Percentiles rank a stretch among this genome's conserved stretches.
These are phyloP conservation scores for Manduca sexta DNA, from an alignment of 1,140 invertebrate species.

Conservation along the genomic window DNA sequence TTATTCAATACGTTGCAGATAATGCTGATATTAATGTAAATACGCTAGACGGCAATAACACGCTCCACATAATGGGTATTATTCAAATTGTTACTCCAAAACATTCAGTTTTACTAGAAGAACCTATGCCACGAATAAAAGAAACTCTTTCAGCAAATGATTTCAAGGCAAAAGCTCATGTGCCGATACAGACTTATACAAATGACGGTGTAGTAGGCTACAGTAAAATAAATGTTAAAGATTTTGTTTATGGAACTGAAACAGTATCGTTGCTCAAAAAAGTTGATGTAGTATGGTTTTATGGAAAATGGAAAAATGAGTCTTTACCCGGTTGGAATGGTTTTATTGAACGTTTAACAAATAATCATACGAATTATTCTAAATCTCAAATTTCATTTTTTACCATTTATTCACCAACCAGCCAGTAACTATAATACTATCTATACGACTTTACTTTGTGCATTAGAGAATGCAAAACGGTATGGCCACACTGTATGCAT, in stretches of 20 bases:
- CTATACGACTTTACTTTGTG: conserved; percentile 36
- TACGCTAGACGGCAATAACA: conserved; percentile 51
- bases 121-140: conserved; percentile 19
- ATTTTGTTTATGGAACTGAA: conserved; percentile 16
- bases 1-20: conserved; percentile 52
- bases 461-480: conserved; percentile 22
- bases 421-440: conserved; percentile 29
- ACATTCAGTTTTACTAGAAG: conserved; percentile 23
- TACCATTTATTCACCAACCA: conserved; percentile 47
- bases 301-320: conserved; percentile 27
- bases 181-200: conserved; percentile 29
- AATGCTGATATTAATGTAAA: conserved; percentile 57
- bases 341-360: conserved; percentile 15
- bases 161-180: conserved; percentile 28
- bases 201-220: conserved; percentile 18
- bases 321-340: conserved; percentile 23
- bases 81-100: conserved; percentile 48
- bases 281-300: conserved; percentile 20
- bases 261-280: conserved; percentile 5
- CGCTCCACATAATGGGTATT: conserved; percentile 53
- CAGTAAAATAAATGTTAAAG: conserved; percentile 16
- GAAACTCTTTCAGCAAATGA: conserved; percentile 23
- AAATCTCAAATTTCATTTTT: conserved; percentile 41
- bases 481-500: conserved; percentile 26
- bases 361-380: conserved; percentile 22